phyloP scores from a whole-genome alignment of 2,797 vertebrate genomes.

The Triplophysa bombifrons region DNA sequence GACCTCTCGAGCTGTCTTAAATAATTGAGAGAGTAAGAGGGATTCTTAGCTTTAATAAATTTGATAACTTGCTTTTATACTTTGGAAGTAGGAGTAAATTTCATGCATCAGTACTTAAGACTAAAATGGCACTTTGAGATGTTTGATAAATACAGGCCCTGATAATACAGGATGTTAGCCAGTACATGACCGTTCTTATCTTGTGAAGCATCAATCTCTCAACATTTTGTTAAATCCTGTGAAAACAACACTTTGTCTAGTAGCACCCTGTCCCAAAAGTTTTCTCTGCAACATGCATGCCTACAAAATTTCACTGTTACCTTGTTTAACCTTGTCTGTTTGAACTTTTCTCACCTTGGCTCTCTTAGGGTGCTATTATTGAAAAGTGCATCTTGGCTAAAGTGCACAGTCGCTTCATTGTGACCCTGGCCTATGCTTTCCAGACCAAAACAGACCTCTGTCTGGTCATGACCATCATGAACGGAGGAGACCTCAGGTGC shows the following conservation, averaged over 20 bases:
- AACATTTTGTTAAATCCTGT: background rate
- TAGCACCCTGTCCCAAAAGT: background rate
- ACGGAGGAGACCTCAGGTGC: constrained; percentile 81
- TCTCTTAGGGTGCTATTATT: constrained; percentile 75
- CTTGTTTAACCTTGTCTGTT: constrained; percentile 2
- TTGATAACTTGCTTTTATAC: no score
- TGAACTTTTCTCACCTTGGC: constrained; percentile 27
- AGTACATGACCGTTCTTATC: no score
- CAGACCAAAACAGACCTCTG: constrained; percentile 82
- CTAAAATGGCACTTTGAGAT: no score
- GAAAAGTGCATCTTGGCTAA: constrained; percentile 80
- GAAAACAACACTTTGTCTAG: background rate
- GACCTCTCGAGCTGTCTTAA: no score
- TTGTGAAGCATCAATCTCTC: background rate
- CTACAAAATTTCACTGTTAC: background rate
- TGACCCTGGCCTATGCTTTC: constrained; percentile 78
- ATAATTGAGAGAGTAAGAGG: no score
- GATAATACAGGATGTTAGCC: no score
- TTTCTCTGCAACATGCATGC: background rate
- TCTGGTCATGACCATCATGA: constrained; percentile 83
- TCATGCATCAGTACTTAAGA: no score
- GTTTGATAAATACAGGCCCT: no score
- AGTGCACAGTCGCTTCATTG: constrained; percentile 82
- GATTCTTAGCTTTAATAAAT: no score
- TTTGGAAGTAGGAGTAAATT: no score